Evolutionary conservation across 2,797 vertebrate species (phyloP).

Genomic region (Pangasius sanitwongsei): DNA sequence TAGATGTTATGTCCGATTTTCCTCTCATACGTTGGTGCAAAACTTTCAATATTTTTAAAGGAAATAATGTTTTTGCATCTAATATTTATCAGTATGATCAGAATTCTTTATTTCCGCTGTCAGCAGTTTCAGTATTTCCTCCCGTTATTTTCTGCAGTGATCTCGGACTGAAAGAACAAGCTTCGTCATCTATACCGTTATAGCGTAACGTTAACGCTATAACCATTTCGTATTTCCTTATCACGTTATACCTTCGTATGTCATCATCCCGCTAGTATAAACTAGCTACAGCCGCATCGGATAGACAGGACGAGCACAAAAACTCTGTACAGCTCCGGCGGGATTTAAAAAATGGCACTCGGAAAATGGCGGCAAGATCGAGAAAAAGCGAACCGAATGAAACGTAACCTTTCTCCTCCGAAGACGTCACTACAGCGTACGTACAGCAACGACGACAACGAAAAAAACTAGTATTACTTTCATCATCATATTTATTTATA

Average conservation of each 20-base stretch:
- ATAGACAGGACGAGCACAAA: conserved; percentile 4
- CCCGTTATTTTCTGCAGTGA: background rate
- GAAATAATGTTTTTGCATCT: too few species aligned
- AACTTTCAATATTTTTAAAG: background rate
- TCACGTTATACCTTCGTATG: background rate
- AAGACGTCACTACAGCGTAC: conserved; percentile 45
- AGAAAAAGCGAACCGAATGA: background rate
- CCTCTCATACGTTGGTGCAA: background rate
- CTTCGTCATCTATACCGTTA: too few species aligned
- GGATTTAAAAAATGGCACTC: background rate
- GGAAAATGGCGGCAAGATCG: background rate
- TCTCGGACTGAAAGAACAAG: conserved; percentile 4
- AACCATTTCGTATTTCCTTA: background rate
- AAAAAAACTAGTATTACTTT: conserved; percentile 11
- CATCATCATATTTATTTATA: conserved; percentile 15
- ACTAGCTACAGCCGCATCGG: background rate
- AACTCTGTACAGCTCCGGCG: conserved; percentile 4
- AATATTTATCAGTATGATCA: background rate
- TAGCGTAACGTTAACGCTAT: background rate
- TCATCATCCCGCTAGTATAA: background rate
- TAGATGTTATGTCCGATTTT: background rate
- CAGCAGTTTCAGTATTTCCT: background rate
- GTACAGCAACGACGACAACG: conserved; percentile 40
- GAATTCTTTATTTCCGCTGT: background rate
- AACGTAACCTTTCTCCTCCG: conserved; percentile 18